These are phyloP conservation scores for Cydia splendana DNA, from an alignment of 1,140 invertebrate genomes.

Conservation along the genomic window DNA sequence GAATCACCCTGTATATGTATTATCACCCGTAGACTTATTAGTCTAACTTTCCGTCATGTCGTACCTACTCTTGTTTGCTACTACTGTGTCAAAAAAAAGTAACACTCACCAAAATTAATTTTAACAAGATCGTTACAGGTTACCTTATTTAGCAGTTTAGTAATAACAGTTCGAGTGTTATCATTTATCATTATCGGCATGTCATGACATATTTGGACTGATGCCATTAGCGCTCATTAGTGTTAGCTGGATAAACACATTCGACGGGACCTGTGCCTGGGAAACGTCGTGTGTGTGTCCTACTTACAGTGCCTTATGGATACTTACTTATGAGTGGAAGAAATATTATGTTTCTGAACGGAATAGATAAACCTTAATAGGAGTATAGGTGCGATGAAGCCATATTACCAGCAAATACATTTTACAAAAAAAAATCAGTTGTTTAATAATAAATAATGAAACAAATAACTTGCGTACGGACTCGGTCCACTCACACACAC, in stretches of 20 bases:
- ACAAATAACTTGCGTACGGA: too few species aligned
- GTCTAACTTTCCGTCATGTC: not conserved
- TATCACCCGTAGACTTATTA: too few species aligned
- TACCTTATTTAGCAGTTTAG: not conserved
- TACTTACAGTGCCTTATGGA: not conserved
- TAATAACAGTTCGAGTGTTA: not conserved
- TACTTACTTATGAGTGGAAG: not conserved
- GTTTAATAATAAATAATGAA: too few species aligned
- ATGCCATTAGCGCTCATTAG: slow-evolving; percentile 37
- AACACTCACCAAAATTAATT: not conserved
- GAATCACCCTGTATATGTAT: too few species aligned
- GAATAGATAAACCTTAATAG: too few species aligned
- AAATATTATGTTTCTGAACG: not conserved
- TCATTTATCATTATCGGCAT: not conserved
- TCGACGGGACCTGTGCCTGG: slow-evolving; percentile 33
- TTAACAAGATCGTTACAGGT: not conserved
- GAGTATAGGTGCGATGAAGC: too few species aligned
- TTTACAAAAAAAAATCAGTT: too few species aligned
- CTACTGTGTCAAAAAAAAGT: not conserved
- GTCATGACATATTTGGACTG: slow-evolving; percentile 26
- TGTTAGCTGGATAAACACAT: slow-evolving; percentile 37
- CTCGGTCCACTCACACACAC: too few species aligned
- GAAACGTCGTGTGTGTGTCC: slow-evolving; percentile 24
- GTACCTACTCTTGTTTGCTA: not conserved
- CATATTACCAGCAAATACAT: too few species aligned